Percentiles rank a stretch among this genome's conserved stretches.
phyloP scores from a whole-genome alignment of 92 coral and sea anemone species.

The Zoanthus solanderi region DNA sequence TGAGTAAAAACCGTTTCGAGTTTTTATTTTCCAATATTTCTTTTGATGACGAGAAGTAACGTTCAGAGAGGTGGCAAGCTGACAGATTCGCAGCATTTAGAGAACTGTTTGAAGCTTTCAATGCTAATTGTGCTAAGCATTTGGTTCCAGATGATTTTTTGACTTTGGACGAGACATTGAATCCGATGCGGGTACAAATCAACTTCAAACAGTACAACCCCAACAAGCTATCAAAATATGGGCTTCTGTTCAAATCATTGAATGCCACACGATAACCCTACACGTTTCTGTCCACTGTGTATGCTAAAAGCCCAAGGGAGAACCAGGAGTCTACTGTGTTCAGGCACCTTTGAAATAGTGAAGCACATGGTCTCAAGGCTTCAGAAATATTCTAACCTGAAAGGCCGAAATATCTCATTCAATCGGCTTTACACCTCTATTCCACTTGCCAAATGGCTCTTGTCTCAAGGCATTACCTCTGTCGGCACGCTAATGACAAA shows the following conservation, averaged over 20 bases:
- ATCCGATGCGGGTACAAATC: neutral
- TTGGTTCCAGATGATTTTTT: too few relatives aligned
- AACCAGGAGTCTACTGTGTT: neutral
- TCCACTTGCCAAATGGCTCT: constrained; percentile 38
- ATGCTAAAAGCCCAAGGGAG: neutral
- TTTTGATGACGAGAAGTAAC: too few relatives aligned
- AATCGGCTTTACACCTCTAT: constrained; percentile 31
- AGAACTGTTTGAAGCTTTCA: too few relatives aligned
- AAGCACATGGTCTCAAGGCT: neutral
- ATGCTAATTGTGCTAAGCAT: too few relatives aligned
- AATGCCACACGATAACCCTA: too few relatives aligned
- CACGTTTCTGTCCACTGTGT: too few relatives aligned
- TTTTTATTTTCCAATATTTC: neutral
- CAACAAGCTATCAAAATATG: neutral
- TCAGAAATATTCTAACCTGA: neutral
- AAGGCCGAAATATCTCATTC: constrained; percentile 27
- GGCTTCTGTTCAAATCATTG: too few relatives aligned
- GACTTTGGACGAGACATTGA: too few relatives aligned
- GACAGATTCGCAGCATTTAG: too few relatives aligned
- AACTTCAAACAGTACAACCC: neutral
- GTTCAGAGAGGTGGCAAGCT: too few relatives aligned
- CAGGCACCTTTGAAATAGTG: neutral
- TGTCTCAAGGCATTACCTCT: constrained; percentile 24
- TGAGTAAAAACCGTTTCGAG: constrained; percentile 25
- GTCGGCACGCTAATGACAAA: constrained; percentile 33